Evolutionary conservation across 2,797 vertebrate species (phyloP).

Genomic region (Artibeus lituratus): DNA sequence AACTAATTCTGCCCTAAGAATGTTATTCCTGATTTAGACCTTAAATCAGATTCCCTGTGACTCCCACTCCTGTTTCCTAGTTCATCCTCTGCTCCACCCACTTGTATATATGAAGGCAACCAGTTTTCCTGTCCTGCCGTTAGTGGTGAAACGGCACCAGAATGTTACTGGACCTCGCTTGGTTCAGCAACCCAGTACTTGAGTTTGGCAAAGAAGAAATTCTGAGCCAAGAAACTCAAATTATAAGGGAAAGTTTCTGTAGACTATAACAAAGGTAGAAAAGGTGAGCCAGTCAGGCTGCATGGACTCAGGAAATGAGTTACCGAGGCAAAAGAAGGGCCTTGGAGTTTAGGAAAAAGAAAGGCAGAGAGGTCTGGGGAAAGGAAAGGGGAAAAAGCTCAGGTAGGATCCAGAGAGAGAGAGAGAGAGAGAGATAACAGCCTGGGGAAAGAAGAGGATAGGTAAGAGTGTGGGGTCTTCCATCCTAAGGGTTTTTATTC

Average conservation of each 20-base stretch:
- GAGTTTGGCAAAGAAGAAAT: not conserved
- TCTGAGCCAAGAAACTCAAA: not conserved
- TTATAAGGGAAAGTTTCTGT: not conserved
- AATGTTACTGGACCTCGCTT: not conserved
- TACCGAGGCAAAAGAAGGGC: not conserved
- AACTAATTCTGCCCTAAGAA: conserved; percentile 8
- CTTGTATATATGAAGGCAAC: not conserved
- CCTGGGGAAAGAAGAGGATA: not conserved
- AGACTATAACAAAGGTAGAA: not conserved
- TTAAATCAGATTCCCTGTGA: not conserved
- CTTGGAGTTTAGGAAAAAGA: not conserved
- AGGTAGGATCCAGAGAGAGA: no score
- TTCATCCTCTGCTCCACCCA: not conserved
- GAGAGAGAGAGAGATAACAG: not conserved
- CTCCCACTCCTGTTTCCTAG: not conserved
- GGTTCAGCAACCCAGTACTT: not conserved
- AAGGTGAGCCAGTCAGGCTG: not conserved
- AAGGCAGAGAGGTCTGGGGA: not conserved
- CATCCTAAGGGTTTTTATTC: not conserved
- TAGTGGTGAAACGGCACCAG: not conserved
- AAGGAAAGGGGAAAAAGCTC: not conserved
- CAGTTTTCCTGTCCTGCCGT: not conserved
- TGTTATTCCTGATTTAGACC: not conserved
- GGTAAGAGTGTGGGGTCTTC: not conserved
- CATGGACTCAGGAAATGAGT: not conserved